A percentile compares a stretch with the other conserved stretches of the same genome.
Conservation (phyloP, 2,888 invertebrate species). For the Mythimna loreyi region DNA sequence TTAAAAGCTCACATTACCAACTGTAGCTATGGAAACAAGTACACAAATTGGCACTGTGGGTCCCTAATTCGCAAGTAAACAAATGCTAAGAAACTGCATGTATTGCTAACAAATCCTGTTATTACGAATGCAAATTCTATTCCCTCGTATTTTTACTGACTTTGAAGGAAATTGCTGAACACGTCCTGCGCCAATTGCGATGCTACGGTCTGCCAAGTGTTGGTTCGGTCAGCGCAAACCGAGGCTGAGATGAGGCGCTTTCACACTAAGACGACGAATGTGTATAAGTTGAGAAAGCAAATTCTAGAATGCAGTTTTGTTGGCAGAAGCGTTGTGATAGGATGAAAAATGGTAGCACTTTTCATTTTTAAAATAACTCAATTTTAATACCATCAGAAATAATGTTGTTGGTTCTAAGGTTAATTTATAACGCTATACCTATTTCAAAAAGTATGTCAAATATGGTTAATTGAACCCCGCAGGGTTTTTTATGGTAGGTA, state of each 20-base stretch:
- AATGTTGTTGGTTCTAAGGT: no score
- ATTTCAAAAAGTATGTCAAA: no score
- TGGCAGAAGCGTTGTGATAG: background rate
- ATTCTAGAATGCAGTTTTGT: background rate
- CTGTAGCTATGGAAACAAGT: background rate
- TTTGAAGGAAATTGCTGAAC: conserved; percentile 44
- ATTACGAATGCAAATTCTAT: conserved; percentile 53
- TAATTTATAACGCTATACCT: no score
- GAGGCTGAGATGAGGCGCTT: conserved; percentile 10
- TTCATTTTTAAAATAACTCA: no score
- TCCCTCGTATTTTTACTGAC: conserved; percentile 43
- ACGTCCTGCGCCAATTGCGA: conserved; percentile 48
- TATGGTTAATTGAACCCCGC: no score
- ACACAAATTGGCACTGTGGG: conserved; percentile 24
- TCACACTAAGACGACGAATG: conserved; percentile 18
- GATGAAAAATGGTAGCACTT: background rate
- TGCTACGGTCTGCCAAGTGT: conserved; percentile 54
- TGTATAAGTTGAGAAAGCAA: background rate
- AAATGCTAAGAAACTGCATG: conserved; percentile 19
- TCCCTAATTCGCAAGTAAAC: conserved; percentile 33
- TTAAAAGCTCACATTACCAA: conserved; percentile 15
- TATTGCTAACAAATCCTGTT: conserved; percentile 32
- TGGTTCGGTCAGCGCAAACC: conserved; percentile 43
- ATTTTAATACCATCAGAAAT: no score
- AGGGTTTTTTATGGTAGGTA: no score